Base-by-base conservation (phyloP, 2,888 invertebrate genomes). In the Drosophila macrospina region DNA sequence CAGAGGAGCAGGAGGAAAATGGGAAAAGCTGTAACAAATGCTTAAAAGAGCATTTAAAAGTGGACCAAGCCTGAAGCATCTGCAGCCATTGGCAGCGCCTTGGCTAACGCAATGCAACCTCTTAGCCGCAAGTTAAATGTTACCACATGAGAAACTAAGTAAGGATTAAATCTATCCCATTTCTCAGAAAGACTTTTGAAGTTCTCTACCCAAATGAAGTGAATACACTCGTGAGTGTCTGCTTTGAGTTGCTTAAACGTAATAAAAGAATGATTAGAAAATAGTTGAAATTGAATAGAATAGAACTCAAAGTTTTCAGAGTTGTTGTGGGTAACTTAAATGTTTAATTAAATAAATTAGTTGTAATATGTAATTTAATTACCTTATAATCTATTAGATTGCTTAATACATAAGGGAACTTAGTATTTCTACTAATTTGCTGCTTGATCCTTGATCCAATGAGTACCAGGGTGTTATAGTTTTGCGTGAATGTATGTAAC, bases 31-130 rank as follows among this genome's bases (percentile, higher is more conserved):
- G 41, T 6, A 54, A 54, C 41, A 54, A 32, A n/a, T 63, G 52
- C 51, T 39, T 37, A 61, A 72, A 72, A 50, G 67, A 57, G 54
- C 54, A 62, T 68, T 55, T 52, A 15, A 30, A 37, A 32, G 36
- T 16, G 37, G 41, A 44, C 28, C 7, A 4, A 32, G 47, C 71
- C 56, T 15, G 10, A 39, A 42, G n/a, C n/a, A n/a, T n/a, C n/a
- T 52, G 34, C 56, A 34, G n/a, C n/a, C n/a, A n/a, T n/a, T 36
- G 52, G 16, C 6, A 45, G 63, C 36, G 26, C 57, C 54, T 52
- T 60, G 55, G 47, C 34, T 63, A 7, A 39, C 13, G n/a, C 2
- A 4, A 15, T 39, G 2, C 24, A 15, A 28, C 24, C 37, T 28
- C n/a, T 26, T 13, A 24, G 7, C 32, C 20, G 16, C 10, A 30